These are phyloP conservation scores for Bagarius yarrelli DNA, from an alignment of 2,113 vertebrate genomes.

Conservation along the genomic window DNA sequence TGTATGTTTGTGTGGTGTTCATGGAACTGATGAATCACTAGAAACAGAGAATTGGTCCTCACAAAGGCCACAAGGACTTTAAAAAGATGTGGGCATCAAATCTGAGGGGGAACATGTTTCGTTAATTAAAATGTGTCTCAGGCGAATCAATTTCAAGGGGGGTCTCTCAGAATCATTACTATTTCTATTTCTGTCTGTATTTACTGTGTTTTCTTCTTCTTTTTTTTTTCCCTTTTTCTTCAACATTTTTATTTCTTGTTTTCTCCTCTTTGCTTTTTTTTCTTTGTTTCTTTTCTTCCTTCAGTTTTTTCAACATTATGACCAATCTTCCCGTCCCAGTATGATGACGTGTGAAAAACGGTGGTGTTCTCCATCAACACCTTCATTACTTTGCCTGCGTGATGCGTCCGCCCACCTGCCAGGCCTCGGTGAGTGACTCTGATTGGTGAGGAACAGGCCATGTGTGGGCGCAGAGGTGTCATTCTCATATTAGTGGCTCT, in stretches of 20 bases:
- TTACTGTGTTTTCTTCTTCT: constrained; percentile 27
- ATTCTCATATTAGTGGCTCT: constrained; percentile 58
- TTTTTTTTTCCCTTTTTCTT: too few species aligned
- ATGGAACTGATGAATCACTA: constrained; percentile 32
- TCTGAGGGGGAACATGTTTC: constrained; percentile 34
- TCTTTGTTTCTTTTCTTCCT: too few species aligned
- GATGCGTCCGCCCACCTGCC: constrained; percentile 55
- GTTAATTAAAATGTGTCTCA: constrained; percentile 46
- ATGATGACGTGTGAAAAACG: constrained; percentile 58
- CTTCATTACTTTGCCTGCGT: constrained; percentile 57
- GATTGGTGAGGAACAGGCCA: constrained; percentile 58
- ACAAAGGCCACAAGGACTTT: constrained; percentile 34
- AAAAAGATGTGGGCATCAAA: constrained; percentile 34
- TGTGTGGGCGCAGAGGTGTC: constrained; percentile 58
- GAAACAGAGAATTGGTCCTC: constrained; percentile 34
- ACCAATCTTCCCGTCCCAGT: constrained; percentile 55
- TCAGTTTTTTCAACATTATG: constrained; percentile 50
- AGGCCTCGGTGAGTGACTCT: constrained; percentile 56
- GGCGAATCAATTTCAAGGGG: too few species aligned
- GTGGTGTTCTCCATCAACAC: constrained; percentile 57
- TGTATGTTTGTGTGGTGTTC: constrained; percentile 25
- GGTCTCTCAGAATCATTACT: too few species aligned
- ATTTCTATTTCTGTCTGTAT: constrained; percentile 48
- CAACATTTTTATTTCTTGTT: too few species aligned
- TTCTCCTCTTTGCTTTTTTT: too few species aligned